Percentiles rank a stretch among this genome's conserved stretches.
Conservation (phyloP, 2,113 vertebrate species). For the Bubo blakistoni region DNA sequence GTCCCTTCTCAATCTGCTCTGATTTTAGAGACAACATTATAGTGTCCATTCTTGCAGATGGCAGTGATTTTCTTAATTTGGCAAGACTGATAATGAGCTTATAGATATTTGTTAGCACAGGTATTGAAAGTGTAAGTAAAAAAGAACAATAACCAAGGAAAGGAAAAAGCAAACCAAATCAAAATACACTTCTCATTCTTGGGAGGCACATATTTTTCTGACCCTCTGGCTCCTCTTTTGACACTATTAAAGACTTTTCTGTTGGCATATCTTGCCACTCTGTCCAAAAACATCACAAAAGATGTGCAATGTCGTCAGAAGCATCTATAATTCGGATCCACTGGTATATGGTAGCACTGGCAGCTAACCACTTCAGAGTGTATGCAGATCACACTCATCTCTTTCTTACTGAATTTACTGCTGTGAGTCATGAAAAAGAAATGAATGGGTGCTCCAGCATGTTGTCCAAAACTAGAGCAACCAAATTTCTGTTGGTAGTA, state of each 20-base stretch:
- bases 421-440: not conserved
- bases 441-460: not conserved
- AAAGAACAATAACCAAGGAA: not conserved
- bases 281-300: not conserved
- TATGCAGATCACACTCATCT: rapidly evolving
- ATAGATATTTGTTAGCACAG: not conserved
- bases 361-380: not conserved
- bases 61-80: not conserved
- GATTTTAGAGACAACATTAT: not conserved
- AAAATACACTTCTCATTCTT: not conserved
- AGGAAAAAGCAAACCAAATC: not conserved
- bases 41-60: not conserved
- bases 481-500: not conserved
- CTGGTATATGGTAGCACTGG: not conserved
- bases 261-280: not conserved
- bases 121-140: not conserved
- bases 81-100: not conserved
- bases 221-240: not conserved
- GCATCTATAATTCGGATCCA: not conserved
- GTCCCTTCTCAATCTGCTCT: not conserved
- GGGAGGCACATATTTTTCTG: not conserved
- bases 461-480: not conserved
- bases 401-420: not conserved
- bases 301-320: not conserved
- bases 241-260: not conserved